Evolutionary conservation across 2,888 invertebrate species (phyloP).

Genomic region (Temnothorax rugatulus): DNA sequence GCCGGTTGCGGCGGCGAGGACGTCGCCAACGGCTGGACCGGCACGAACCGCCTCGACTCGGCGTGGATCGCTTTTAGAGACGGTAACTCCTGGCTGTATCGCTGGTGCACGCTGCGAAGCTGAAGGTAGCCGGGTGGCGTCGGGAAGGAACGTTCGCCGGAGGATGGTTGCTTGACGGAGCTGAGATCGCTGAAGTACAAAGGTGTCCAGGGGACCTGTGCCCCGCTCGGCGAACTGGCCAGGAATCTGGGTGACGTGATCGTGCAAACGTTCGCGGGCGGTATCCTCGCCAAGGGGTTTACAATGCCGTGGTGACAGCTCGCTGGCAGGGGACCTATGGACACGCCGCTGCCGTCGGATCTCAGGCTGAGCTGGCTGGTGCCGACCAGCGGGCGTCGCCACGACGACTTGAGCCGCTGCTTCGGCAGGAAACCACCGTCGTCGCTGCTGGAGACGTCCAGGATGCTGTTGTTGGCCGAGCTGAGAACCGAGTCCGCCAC

Average conservation of each 20-base stretch:
- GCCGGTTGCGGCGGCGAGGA: constrained; percentile 87
- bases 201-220: constrained; percentile 91
- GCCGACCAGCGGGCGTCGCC: constrained; percentile 88
- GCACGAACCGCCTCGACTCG: constrained; percentile 89
- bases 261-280: constrained; percentile 76
- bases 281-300: constrained; percentile 72
- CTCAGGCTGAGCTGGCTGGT: constrained; percentile 90
- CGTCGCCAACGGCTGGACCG: constrained; percentile 89
- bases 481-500: constrained; percentile 87
- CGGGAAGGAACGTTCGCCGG: constrained; percentile 93
- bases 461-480: constrained; percentile 88
- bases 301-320: constrained; percentile 69
- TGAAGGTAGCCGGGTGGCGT: constrained; percentile 91
- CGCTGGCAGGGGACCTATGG: constrained; percentile 74
- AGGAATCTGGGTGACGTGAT: constrained; percentile 82
- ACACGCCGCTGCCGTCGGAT: constrained; percentile 89
- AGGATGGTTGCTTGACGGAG: constrained; percentile 93
- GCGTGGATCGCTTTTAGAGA: constrained; percentile 91
- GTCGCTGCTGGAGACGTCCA: constrained; percentile 91
- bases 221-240: constrained; percentile 87
- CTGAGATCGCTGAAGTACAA: constrained; percentile 95
- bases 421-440: constrained; percentile 94
- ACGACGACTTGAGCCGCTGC: constrained; percentile 80
- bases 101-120: constrained; percentile 89
- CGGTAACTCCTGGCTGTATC: constrained; percentile 92